Evolutionary conservation across 2,888 invertebrate species (phyloP).

Genomic region (Polia nebulosa): DNA sequence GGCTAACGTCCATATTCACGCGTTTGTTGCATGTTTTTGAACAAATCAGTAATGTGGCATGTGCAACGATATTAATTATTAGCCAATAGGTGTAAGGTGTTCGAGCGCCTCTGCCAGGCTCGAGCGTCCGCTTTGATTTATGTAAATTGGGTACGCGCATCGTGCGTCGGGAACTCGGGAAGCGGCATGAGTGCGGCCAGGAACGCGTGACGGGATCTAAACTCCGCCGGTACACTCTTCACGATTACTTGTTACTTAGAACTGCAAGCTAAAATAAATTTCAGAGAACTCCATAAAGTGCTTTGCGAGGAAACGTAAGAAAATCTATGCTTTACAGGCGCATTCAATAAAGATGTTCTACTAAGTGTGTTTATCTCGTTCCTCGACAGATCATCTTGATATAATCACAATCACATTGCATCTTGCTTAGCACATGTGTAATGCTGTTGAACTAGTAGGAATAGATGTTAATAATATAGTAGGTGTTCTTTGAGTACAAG

Average conservation of each 20-base stretch:
- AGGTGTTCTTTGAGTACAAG: slow-evolving; percentile 4
- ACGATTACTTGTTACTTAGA: slow-evolving; percentile 59
- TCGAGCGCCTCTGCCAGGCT: slow-evolving; percentile 68
- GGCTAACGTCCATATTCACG: slow-evolving; percentile 23
- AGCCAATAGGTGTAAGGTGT: slow-evolving; percentile 74
- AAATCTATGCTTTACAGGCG: slow-evolving; percentile 31
- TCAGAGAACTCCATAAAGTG: slow-evolving; percentile 52
- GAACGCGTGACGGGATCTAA: slow-evolving; percentile 71
- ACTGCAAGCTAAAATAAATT: slow-evolving; percentile 62
- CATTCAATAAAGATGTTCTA: slow-evolving; percentile 35
- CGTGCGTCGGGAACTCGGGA: slow-evolving; percentile 72
- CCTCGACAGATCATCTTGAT: slow-evolving; percentile 38
- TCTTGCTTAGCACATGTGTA: slow-evolving; percentile 31
- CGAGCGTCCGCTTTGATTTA: slow-evolving; percentile 78
- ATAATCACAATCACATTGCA: slow-evolving; percentile 35
- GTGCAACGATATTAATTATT: slow-evolving; percentile 71
- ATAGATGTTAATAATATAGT: slow-evolving; percentile 44
- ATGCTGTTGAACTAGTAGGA: slow-evolving; percentile 32
- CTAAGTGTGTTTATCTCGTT: slow-evolving; percentile 24
- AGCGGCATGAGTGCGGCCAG: slow-evolving; percentile 64
- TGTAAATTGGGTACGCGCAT: slow-evolving; percentile 78
- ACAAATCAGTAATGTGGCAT: slow-evolving; percentile 54
- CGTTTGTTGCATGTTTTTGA: slow-evolving; percentile 46
- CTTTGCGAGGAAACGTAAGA: slow-evolving; percentile 35
- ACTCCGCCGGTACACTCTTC: slow-evolving; percentile 50